Conservation (phyloP, 2,113 vertebrate species). For the Phasianus colchicus region DNA sequence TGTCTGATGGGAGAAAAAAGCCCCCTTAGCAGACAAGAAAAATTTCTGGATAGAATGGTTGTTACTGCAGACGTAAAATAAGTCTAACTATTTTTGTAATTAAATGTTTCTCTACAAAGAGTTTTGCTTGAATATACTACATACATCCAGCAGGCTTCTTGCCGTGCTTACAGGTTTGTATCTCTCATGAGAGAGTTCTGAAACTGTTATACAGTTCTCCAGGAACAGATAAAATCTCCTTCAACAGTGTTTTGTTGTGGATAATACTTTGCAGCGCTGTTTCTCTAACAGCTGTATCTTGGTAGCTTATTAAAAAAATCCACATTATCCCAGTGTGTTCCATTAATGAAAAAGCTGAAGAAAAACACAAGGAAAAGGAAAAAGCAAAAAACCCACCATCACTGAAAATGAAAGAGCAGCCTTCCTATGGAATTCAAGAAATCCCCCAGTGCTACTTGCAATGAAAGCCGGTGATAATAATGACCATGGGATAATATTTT, state of each 20-base stretch:
- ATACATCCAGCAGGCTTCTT: not conserved
- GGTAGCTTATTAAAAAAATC: not conserved
- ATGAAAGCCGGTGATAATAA: not conserved
- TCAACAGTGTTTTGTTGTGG: not conserved
- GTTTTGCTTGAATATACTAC: not conserved
- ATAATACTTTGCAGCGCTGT: not conserved
- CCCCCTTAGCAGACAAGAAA: not conserved
- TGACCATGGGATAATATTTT: not conserved
- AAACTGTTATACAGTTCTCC: not conserved
- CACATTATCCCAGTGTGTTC: not conserved
- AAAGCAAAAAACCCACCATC: rapidly evolving
- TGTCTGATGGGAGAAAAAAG: not conserved
- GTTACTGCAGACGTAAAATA: not conserved
- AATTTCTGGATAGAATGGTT: not conserved
- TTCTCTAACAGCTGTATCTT: not conserved
- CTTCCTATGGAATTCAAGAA: not conserved
- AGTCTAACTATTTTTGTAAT: not conserved
- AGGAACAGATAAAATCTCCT: not conserved
- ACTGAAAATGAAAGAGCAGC: not conserved
- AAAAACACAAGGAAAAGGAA: not conserved
- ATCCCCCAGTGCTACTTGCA: not conserved
- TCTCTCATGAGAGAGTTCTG: slow-evolving; percentile 18
- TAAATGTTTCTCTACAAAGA: not conserved
- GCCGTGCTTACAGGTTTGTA: not conserved
- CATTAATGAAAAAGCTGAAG: not conserved